These are phyloP conservation scores for Zingel zingel DNA, from an alignment of 2,113 vertebrate genomes.

Conservation along the genomic window DNA sequence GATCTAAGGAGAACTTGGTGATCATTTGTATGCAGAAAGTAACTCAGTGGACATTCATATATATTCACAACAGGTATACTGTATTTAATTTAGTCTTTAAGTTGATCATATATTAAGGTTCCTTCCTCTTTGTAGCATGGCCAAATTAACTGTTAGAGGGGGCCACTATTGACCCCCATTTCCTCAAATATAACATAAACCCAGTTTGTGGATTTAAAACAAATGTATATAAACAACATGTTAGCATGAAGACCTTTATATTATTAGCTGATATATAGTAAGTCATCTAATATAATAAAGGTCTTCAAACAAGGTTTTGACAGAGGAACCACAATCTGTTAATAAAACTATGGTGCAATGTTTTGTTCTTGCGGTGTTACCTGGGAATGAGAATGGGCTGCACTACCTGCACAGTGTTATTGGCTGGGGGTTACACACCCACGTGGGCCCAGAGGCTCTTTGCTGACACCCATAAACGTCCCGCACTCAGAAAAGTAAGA, in stretches of 20 bases:
- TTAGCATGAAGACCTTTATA: neutral
- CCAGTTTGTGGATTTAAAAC: neutral
- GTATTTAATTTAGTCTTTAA: neutral
- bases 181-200: neutral
- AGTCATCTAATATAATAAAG: neutral
- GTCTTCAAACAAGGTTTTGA: neutral
- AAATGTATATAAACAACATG: neutral
- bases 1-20: conserved; percentile 3
- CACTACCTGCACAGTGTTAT: no score
- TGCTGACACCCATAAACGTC: no score
- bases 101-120: neutral
- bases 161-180: neutral
- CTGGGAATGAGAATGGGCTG: no score
- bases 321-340: neutral
- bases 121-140: neutral
- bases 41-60: neutral
- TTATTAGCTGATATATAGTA: no score
- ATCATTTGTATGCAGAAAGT: conserved; percentile 1
- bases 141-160: neutral
- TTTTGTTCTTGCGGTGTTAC: no score
- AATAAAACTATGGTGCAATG: no score
- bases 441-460: no score
- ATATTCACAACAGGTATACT: neutral
- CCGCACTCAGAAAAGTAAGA: no score
- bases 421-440: no score